A percentile compares a stretch with the other conserved stretches of the same genome.
Evolutionary conservation across 2,113 vertebrate genomes (phyloP).

Genomic region (Dasypus novemcinctus): DNA sequence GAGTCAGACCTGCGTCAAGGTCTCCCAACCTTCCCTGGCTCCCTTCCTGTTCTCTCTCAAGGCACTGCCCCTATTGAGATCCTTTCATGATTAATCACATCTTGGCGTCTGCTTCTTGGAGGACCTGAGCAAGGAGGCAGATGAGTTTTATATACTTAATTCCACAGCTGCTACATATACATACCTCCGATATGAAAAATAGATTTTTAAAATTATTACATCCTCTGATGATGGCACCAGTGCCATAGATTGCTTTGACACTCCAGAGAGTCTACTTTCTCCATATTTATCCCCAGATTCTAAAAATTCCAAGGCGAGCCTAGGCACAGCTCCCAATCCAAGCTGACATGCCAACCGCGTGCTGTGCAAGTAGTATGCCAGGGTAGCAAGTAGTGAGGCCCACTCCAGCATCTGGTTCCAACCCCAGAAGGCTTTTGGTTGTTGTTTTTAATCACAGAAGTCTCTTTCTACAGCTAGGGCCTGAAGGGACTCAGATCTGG

Average conservation of each 20-base stretch:
- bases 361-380: background rate
- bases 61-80: background rate
- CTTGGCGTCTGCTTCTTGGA: background rate
- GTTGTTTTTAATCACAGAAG: background rate
- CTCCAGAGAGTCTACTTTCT: background rate
- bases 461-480: background rate
- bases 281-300: background rate
- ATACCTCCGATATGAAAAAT: background rate
- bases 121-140: background rate
- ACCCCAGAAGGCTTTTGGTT: background rate
- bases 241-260: background rate
- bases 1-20: background rate
- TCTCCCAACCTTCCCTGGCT: background rate
- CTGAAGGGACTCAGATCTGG: slow-evolving; percentile 1
- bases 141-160: background rate
- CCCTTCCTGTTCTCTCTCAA: background rate
- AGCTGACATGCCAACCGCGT: background rate
- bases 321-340: background rate
- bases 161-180: background rate
- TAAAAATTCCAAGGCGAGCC: slow-evolving; percentile 7
- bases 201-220: background rate
- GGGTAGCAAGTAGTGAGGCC: background rate
- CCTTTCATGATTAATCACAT: background rate
- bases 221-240: background rate
- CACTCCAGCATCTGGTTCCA: background rate